Conservation (phyloP, 2,888 invertebrate genomes). For the Dasypolia templi region DNA sequence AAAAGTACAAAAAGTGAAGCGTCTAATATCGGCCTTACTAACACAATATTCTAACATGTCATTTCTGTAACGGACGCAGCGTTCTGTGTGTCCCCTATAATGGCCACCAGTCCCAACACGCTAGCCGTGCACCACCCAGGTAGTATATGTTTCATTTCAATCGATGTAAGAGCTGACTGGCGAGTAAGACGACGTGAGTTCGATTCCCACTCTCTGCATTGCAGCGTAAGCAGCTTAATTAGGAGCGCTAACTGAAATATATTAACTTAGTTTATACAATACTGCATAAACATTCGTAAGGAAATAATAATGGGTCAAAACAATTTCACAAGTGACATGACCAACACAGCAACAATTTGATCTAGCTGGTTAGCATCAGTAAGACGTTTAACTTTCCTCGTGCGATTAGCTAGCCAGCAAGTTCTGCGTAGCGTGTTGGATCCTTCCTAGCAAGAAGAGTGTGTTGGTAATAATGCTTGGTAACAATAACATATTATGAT, state of each 20-base stretch:
- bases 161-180: slow-evolving; percentile 3
- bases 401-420: too few species aligned
- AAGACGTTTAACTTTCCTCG: too few species aligned
- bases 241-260: too few species aligned
- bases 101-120: slow-evolving; percentile 92
- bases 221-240: not conserved
- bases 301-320: too few species aligned
- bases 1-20: not conserved
- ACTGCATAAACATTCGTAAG: too few species aligned
- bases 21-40: not conserved
- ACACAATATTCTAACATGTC: slow-evolving; percentile 32
- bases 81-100: slow-evolving; percentile 93
- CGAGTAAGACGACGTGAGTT: slow-evolving; percentile 19
- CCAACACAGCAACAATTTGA: too few species aligned
- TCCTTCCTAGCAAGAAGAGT: not conserved
- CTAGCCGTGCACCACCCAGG: slow-evolving; percentile 92
- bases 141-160: slow-evolving; percentile 77
- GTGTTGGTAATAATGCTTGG: not conserved
- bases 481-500: too few species aligned
- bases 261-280: too few species aligned
- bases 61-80: slow-evolving; percentile 91
- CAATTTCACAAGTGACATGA: too few species aligned
- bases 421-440: too few species aligned
- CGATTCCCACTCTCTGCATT: slow-evolving; percentile 26
- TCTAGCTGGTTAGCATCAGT: too few species aligned